Percentiles rank a stretch among this genome's conserved stretches.
These are phyloP conservation scores for Parnassius glacialis DNA, from an alignment of 2,888 invertebrate species.

Conservation along the genomic window DNA sequence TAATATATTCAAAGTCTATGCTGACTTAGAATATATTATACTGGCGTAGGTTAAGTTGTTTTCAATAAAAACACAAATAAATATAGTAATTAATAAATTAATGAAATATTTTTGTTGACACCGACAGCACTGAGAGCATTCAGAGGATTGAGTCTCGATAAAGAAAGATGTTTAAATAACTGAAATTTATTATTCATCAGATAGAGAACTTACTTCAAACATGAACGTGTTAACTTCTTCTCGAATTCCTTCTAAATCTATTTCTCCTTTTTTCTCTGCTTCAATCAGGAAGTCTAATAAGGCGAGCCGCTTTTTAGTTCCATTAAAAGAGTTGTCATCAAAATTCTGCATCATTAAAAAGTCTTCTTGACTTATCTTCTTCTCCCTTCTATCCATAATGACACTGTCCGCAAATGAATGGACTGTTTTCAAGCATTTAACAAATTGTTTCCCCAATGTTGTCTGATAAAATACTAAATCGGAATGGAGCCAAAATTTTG, in stretches of 20 bases:
- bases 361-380: conserved; percentile 24
- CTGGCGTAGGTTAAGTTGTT: too few species aligned
- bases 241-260: conserved; percentile 83
- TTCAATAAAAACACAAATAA: too few species aligned
- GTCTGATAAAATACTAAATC: conserved; percentile 73
- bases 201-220: conserved; percentile 79
- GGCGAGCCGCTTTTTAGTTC: conserved; percentile 76
- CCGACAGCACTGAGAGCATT: too few species aligned
- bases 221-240: conserved; percentile 89
- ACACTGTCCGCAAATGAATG: conserved; percentile 79
- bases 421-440: conserved; percentile 63
- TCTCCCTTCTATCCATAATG: conserved; percentile 64
- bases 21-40: too few species aligned
- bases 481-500: conserved; percentile 79
- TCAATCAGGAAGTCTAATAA: conserved; percentile 85
- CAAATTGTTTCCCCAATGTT: conserved; percentile 68
- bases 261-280: conserved; percentile 78
- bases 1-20: too few species aligned
- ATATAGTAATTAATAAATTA: too few species aligned
- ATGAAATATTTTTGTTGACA: too few species aligned
- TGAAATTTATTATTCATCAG: too few species aligned
- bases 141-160: too few species aligned
- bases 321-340: conserved; percentile 30
- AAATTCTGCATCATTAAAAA: neutral
- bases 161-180: too few species aligned